phyloP scores from a whole-genome alignment of 1,140 invertebrate genomes.

The Platyscapa corneri region DNA sequence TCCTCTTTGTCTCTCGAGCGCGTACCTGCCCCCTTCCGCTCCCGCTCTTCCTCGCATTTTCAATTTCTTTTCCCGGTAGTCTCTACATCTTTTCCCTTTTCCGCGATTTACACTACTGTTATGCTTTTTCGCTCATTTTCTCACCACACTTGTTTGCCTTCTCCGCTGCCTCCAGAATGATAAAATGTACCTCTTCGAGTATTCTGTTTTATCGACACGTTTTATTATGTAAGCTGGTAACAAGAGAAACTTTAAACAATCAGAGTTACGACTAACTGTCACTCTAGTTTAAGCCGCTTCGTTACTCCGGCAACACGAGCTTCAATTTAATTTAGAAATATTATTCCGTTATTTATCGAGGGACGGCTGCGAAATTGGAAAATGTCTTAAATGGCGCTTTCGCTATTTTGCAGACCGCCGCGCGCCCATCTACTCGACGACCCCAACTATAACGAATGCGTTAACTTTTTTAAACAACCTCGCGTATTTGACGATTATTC shows the following conservation, averaged over 20 bases:
- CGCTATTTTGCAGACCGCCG: not conserved
- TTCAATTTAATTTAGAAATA: not conserved
- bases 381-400: not conserved
- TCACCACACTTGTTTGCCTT: not conserved
- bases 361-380: not conserved
- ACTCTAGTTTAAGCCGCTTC: not conserved
- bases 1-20: too few relatives aligned
- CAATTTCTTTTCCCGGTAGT: conserved; percentile 21
- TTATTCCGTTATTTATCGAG: not conserved
- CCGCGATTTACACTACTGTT: not conserved
- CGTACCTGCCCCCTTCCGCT: not conserved
- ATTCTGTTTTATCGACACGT: not conserved
- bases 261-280: not conserved
- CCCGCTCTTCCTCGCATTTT: not conserved
- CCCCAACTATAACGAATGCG: not conserved
- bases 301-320: not conserved
- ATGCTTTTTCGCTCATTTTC: not conserved
- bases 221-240: not conserved
- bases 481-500: not conserved
- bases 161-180: not conserved
- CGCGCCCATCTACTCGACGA: too few relatives aligned
- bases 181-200: not conserved
- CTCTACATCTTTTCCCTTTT: not conserved
- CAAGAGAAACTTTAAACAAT: not conserved
- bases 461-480: not conserved